Percentiles rank a stretch among this genome's conserved stretches.
These are phyloP conservation scores for Microtus pennsylvanicus DNA, from an alignment of 2,113 vertebrate genomes.

Conservation along the genomic window DNA sequence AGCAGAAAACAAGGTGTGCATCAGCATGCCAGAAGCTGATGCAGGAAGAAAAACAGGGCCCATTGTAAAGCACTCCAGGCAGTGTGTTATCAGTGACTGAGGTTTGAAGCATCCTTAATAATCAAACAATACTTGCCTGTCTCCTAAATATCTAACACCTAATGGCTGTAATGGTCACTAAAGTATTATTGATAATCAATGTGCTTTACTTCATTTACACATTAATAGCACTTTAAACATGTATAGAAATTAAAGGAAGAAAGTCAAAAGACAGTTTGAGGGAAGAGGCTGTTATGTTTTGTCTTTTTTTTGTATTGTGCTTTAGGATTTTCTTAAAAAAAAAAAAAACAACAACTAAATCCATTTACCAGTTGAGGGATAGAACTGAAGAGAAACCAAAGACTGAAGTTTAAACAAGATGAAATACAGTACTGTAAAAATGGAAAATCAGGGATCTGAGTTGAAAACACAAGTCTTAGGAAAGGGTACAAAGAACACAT, in stretches of 20 bases:
- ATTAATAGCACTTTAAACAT: slow-evolving; percentile 45
- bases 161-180: not conserved
- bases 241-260: slow-evolving; percentile 13
- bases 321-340: not conserved
- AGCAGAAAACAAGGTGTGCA: not conserved
- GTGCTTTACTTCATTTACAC: not conserved
- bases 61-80: not conserved
- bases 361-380: not conserved
- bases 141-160: not conserved
- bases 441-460: not conserved
- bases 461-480: slow-evolving; percentile 17
- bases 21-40: not conserved
- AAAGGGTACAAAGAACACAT: not conserved
- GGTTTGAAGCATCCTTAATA: not conserved
- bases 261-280: not conserved
- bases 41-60: not conserved
- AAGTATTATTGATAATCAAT: not conserved
- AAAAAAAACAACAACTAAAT: not conserved
- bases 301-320: not conserved
- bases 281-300: not conserved
- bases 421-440: not conserved
- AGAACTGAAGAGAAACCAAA: slow-evolving; percentile 30
- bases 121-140: not conserved
- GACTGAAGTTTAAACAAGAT: slow-evolving; percentile 16
- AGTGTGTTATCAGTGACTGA: not conserved